Base-by-base conservation (phyloP, 2,113 vertebrate species). In the Aldabrachelys gigantea region DNA sequence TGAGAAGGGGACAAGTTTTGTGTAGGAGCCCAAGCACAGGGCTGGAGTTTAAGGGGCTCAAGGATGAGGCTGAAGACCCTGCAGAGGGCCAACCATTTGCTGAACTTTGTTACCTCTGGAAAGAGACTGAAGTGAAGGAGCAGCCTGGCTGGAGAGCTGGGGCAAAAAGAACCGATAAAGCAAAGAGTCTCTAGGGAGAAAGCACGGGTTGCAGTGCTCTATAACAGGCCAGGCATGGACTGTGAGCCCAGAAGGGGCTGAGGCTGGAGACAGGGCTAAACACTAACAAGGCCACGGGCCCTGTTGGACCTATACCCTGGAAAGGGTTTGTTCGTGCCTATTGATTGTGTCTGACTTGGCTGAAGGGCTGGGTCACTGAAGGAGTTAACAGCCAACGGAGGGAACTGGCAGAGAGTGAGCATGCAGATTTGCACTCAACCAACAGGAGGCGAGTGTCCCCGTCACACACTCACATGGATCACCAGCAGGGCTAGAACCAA, bases 401-500 rank as follows among this genome's bases (percentile, higher is more conserved):
- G 9, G 35, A 27, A 9, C 35, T 19, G 31, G n/a, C 35, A 72
- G n/a, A 21, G 65, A 22, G n/a, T 10, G 9, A 38, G 16, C 1
- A 9, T 22, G 19, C 19, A 72, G 65, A 19, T 38, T 65, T 22
- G 35, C 65, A 72, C 19, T 5, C 19, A 22, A 22, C n/a, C 17
- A 5, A 38, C 19, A 38, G 65, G 19, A 72, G 35, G 9, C 21
- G 17, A 69, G 9, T 38, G 8, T 69, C 35, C 35, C 65, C 14
- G 19, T 21, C 35, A 38, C 65, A 38, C n/a, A 72, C 19, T n/a
- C 31, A 22, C 7, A 76, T 62, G 27, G 57, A 62, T 2, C 25
- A 4, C 14, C 0, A 2, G 0, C 0, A 24, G 9, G 41, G 1
- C 24, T 76, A 19, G 88, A 80, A 72, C 53, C 9, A 85, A 82